Evolutionary conservation across 2,113 vertebrate species (phyloP).

Genomic region (Centropristis striata): DNA sequence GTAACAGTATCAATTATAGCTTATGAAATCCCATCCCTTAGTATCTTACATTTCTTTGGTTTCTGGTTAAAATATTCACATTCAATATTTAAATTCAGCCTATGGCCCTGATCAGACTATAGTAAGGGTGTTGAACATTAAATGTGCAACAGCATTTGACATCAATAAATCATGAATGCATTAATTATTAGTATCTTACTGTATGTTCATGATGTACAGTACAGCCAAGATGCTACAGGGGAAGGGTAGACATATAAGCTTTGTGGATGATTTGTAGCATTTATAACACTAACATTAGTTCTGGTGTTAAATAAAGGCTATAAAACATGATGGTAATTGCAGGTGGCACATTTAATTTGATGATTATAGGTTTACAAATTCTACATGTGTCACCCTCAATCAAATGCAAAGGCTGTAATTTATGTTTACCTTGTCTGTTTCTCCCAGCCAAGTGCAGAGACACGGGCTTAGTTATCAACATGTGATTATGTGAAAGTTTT

Average conservation of each 20-base stretch:
- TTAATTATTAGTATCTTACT: slow-evolving; percentile 29
- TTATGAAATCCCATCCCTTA: too few species aligned
- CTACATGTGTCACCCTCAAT: not conserved
- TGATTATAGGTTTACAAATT: not conserved
- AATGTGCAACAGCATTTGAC: slow-evolving; percentile 22
- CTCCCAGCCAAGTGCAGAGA: not conserved
- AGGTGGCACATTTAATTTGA: not conserved
- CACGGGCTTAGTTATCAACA: not conserved
- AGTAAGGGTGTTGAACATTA: not conserved
- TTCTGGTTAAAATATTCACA: too few species aligned
- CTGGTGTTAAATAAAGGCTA: not conserved
- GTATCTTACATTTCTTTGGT: too few species aligned
- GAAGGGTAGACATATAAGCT: not conserved
- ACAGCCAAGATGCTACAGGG: not conserved
- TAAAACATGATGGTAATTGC: not conserved
- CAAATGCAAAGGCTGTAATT: not conserved
- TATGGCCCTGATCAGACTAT: not conserved
- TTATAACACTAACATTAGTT: not conserved
- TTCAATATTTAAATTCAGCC: not conserved
- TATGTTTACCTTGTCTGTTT: not conserved
- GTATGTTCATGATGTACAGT: slow-evolving; percentile 5
- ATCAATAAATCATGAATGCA: slow-evolving; percentile 40
- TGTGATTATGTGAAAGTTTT: slow-evolving; percentile 20
- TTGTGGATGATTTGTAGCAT: too few species aligned
- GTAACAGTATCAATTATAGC: too few species aligned